phyloP scores from a whole-genome alignment of 2,113 vertebrate genomes.

The Thryonomys swinderianus region DNA sequence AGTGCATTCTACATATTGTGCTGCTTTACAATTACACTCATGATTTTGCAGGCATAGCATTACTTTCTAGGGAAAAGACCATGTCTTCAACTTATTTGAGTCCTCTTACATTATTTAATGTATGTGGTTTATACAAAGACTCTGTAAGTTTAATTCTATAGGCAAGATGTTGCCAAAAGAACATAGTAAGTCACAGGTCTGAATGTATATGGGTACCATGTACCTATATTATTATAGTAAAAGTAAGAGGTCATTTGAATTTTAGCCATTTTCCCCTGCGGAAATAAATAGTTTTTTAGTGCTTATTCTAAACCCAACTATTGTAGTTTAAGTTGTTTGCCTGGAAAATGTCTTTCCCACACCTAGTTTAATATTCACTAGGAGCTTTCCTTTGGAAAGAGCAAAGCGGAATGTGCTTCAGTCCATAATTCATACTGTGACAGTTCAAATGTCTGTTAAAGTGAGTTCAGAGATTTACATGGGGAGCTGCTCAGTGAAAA shows the following conservation, averaged over 20 bases:
- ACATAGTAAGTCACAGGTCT: constrained; percentile 30
- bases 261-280: constrained; percentile 52
- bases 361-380: constrained; percentile 75
- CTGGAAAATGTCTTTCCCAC: constrained; percentile 72
- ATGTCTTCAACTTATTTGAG: not conserved
- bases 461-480: constrained; percentile 79
- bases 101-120: not conserved
- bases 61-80: not conserved
- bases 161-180: constrained; percentile 14
- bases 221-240: not conserved
- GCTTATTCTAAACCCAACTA: constrained; percentile 63
- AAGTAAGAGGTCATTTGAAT: constrained; percentile 58
- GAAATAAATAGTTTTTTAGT: constrained; percentile 64
- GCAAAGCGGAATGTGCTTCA: constrained; percentile 71
- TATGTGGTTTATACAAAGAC: not conserved
- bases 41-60: not conserved
- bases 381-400: constrained; percentile 73
- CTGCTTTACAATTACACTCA: not conserved
- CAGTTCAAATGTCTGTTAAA: constrained; percentile 79
- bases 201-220: not conserved
- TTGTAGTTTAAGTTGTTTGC: constrained; percentile 69
- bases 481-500: constrained; percentile 72
- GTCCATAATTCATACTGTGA: constrained; percentile 75
- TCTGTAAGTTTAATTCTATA: constrained; percentile 7
- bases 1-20: not conserved